These are phyloP conservation scores for Tetrapedia diversipes DNA, from an alignment of 2,888 invertebrate species.

Conservation along the genomic window DNA sequence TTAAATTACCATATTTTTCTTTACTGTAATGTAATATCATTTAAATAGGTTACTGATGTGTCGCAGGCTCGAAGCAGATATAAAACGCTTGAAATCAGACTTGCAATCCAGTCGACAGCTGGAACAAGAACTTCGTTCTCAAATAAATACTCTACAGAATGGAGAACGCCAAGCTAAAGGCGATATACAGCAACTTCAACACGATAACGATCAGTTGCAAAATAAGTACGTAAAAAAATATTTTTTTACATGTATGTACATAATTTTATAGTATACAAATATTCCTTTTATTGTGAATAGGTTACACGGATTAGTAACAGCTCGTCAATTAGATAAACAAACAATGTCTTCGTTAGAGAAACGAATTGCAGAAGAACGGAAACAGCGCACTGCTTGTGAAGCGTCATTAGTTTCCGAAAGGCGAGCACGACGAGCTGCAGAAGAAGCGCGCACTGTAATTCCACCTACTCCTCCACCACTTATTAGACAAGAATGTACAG, in stretches of 20 bases:
- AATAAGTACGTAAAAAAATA: slow-evolving; percentile 86
- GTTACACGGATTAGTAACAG: slow-evolving; percentile 89
- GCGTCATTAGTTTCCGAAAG: slow-evolving; percentile 89
- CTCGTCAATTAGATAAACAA: slow-evolving; percentile 91
- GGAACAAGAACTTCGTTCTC: slow-evolving; percentile 89
- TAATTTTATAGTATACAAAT: not conserved
- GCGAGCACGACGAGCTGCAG: slow-evolving; percentile 87
- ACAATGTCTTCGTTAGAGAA: slow-evolving; percentile 90
- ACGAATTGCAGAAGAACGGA: slow-evolving; percentile 92
- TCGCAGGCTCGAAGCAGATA: slow-evolving; percentile 88
- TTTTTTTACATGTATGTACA: too few relatives aligned
- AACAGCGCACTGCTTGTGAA: slow-evolving; percentile 89
- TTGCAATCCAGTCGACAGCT: slow-evolving; percentile 88
- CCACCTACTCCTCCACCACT: slow-evolving; percentile 80
- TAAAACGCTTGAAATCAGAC: slow-evolving; percentile 89
- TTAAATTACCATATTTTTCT: slow-evolving; percentile 39
- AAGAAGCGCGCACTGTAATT: slow-evolving; percentile 81
- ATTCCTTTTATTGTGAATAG: slow-evolving; percentile 79
- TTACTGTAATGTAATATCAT: slow-evolving; percentile 62
- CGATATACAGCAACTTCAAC: slow-evolving; percentile 91
- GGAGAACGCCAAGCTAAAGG: slow-evolving; percentile 88
- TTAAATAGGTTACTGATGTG: slow-evolving; percentile 79
- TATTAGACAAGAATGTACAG: slow-evolving; percentile 86
- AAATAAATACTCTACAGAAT: slow-evolving; percentile 86
- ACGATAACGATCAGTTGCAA: slow-evolving; percentile 94